Conservation (phyloP, 2,797 vertebrate species). For the Perdix hodgsoniae region DNA sequence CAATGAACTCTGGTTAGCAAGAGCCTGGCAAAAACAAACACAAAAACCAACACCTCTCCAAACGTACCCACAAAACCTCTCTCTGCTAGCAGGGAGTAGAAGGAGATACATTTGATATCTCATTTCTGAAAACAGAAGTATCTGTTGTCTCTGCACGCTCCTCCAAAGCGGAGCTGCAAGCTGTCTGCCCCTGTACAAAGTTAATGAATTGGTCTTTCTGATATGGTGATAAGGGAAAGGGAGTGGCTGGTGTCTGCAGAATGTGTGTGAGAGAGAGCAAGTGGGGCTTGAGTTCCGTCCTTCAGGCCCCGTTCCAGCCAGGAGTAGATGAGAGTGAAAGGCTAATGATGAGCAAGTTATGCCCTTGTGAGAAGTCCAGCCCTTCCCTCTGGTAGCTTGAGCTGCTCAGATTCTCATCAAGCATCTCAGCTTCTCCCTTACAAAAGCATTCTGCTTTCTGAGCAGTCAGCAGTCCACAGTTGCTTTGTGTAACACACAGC, state of each 20-base stretch:
- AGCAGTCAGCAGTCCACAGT: background rate
- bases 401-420: background rate
- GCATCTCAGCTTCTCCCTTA: background rate
- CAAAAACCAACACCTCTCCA: too few relatives aligned
- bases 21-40: background rate
- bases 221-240: background rate
- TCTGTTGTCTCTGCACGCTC: background rate
- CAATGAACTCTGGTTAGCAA: background rate
- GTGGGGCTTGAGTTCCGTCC: rapidly evolving
- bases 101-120: background rate
- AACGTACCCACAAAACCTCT: background rate
- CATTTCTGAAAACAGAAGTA: background rate
- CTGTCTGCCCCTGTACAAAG: background rate
- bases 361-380: background rate
- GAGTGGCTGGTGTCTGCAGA: background rate
- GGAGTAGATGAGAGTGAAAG: background rate
- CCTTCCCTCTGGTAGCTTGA: background rate
- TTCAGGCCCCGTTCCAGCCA: background rate
- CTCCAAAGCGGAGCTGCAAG: background rate
- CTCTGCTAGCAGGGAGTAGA: background rate
- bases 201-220: background rate
- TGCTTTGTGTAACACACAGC: background rate
- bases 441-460: background rate
- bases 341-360: background rate
- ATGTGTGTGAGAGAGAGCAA: background rate